phyloP scores from a whole-genome alignment of 1,140 invertebrate genomes.

The Druon quercuslanigerum region DNA sequence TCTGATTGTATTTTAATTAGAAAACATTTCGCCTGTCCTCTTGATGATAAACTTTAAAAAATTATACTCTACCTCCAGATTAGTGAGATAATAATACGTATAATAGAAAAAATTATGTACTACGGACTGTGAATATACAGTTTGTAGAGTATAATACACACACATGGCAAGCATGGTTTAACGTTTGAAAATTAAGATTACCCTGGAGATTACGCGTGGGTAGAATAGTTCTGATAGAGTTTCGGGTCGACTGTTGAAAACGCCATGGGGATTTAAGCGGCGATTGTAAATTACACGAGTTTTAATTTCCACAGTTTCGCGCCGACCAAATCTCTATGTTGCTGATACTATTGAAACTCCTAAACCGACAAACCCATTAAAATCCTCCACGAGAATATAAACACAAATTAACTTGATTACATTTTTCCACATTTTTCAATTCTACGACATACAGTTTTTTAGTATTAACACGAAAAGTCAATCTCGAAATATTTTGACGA shows the following conservation, averaged over 20 bases:
- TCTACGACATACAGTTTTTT: no score
- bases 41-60: neutral
- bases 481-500: no score
- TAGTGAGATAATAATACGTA: neutral
- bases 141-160: neutral
- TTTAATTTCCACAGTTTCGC: conserved; percentile 12
- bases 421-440: no score
- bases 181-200: conserved; percentile 27
- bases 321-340: neutral
- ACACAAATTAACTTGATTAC: no score
- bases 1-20: neutral
- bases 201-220: conserved; percentile 22
- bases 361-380: no score
- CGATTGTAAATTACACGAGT: conserved; percentile 20
- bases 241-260: conserved; percentile 21
- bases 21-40: neutral
- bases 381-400: no score
- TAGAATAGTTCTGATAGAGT: conserved; percentile 29
- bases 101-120: neutral
- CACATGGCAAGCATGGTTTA: conserved; percentile 8
- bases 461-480: no score
- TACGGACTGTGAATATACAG: neutral
- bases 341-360: neutral
- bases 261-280: conserved; percentile 22
- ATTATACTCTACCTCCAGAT: neutral